Conservation (phyloP, 2,888 invertebrate species). For the Lacanobia oleracea region DNA sequence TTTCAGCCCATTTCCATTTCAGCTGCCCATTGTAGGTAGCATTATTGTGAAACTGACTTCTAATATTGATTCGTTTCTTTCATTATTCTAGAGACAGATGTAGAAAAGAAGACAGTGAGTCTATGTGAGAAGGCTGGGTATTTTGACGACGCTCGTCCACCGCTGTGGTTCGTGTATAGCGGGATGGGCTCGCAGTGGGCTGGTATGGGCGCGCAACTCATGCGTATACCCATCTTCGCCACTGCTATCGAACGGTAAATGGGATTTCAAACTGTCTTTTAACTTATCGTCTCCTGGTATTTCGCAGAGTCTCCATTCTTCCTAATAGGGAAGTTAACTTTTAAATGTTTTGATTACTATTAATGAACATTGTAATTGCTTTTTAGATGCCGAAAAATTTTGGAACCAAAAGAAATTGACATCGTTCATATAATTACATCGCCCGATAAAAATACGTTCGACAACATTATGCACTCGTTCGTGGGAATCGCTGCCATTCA, state of each 20-base stretch:
- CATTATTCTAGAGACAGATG: conserved; percentile 68
- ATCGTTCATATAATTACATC: neutral
- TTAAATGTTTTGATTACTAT: too few species aligned
- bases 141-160: conserved; percentile 79
- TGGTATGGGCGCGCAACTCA: conserved; percentile 92
- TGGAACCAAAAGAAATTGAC: neutral
- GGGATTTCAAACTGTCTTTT: neutral
- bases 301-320: neutral
- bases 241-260: conserved; percentile 86
- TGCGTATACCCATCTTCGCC: conserved; percentile 91
- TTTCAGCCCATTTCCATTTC: too few species aligned
- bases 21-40: too few species aligned
- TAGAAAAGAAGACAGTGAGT: conserved; percentile 72
- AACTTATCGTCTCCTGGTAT: neutral
- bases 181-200: conserved; percentile 94
- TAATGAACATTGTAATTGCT: too few species aligned
- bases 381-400: neutral
- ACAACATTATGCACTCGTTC: conserved; percentile 88
- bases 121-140: conserved; percentile 73
- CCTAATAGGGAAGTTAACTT: neutral
- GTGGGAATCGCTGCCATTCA: conserved; percentile 90
- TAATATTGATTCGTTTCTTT: too few species aligned
- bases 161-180: conserved; percentile 93
- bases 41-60: too few species aligned
- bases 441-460: conserved; percentile 28